Conservation (phyloP, 2,797 vertebrate genomes). For the Carapus acus region DNA sequence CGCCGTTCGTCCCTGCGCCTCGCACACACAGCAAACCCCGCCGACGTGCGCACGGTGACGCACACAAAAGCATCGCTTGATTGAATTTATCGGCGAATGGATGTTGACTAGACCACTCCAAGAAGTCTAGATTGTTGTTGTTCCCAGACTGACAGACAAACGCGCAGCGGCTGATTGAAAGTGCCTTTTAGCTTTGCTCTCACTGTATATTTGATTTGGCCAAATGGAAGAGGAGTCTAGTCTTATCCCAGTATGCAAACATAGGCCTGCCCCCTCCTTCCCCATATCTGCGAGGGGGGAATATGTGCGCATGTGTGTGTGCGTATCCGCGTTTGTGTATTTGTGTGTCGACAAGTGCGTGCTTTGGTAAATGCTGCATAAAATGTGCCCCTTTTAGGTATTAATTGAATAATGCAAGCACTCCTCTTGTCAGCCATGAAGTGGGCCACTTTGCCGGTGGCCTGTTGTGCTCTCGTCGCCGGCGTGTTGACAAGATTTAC, state of each 20-base stretch:
- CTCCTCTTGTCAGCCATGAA: constrained; percentile 65
- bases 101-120: constrained; percentile 74
- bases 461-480: constrained; percentile 42
- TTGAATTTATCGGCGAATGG: constrained; percentile 75
- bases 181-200: constrained; percentile 75
- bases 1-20: constrained; percentile 14
- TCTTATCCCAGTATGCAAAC: constrained; percentile 70
- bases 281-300: constrained; percentile 59
- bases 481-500: constrained; percentile 68
- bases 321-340: neutral
- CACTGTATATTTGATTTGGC: constrained; percentile 76
- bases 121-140: constrained; percentile 73
- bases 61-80: constrained; percentile 59
- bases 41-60: constrained; percentile 28
- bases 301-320: constrained; percentile 41
- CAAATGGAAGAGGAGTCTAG: constrained; percentile 74
- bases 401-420: constrained; percentile 74
- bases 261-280: no score
- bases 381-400: constrained; percentile 68
- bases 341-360: constrained; percentile 38
- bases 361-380: constrained; percentile 68
- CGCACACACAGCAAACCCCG: constrained; percentile 32
- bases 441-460: constrained; percentile 62
- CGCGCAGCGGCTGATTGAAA: constrained; percentile 72
- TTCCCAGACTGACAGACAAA: constrained; percentile 73